Base-by-base conservation (phyloP, 1,140 invertebrate genomes). In the Drosophila kepulauana region DNA sequence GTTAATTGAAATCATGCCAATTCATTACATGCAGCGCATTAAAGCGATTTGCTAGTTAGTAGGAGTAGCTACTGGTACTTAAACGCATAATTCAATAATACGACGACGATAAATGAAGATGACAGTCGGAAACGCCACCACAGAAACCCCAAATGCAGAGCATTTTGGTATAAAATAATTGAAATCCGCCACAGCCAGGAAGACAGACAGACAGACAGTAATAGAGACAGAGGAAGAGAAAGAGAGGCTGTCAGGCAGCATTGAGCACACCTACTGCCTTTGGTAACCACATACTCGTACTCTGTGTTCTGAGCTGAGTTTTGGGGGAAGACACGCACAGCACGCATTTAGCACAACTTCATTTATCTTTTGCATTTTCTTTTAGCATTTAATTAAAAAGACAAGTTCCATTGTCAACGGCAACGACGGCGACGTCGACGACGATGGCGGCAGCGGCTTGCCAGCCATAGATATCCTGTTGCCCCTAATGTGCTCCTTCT, bases 361-460 rank as follows among this genome's bases (percentile, higher is more conserved):
- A 89, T 89, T 89, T 89, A 89, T 89, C 85, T 89, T 85, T 79
- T 79, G 85, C 85, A 88, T 89, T 89, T 89, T 89, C 85, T 73
- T 81, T 87, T 85, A 89, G 85, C 85, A 89, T 89, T 89, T 89
- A 89, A 89, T 89, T 89, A 89, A 89, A 89, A 89, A 89, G 85
- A 89, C 81, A 89, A 89, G 85, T 89, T 90, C 85, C 86, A 89
- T 89, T 89, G 85, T 89, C 81, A 72, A 57, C 75, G 78, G 65
- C 67, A 79, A 43, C 57, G 70, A 30, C 8, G 54, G 57, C 63
- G 63, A 43, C 59, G 8, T 2, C 28, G 30, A 15, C 25, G 30
- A 33, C 11, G 15, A 3, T 15, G 41, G 35, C 3, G 20, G 33
- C 3, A 1, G 48, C 70, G 57, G 64, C 70, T 72, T 65, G 73